A percentile compares a stretch with the other conserved stretches of the same genome.
Evolutionary conservation across 2,888 invertebrate species (phyloP).

Genomic region (Xestia rhomboidea): DNA sequence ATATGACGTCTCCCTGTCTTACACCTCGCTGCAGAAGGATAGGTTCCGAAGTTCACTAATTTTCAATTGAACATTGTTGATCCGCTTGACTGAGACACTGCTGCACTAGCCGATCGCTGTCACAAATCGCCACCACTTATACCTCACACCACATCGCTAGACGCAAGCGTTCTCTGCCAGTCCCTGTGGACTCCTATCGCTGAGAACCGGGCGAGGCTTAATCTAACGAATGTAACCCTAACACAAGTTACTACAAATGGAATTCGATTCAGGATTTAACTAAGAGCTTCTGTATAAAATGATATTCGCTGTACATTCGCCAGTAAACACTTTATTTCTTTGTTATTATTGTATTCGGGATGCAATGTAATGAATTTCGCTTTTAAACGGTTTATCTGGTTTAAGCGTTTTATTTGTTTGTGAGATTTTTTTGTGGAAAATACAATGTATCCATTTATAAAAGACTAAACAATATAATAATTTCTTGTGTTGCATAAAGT

Average conservation of each 20-base stretch:
- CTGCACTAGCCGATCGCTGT: not conserved
- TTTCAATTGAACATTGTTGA: not conserved
- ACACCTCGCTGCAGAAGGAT: too few species aligned
- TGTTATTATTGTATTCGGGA: slow-evolving; percentile 52
- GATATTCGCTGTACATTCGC: slow-evolving; percentile 64
- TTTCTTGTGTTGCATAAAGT: not conserved
- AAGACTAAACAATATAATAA: not conserved
- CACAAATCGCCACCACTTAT: slow-evolving; percentile 33
- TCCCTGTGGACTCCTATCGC: slow-evolving; percentile 86
- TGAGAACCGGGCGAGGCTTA: slow-evolving; percentile 83
- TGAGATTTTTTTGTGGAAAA: too few species aligned
- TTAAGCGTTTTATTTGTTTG: not conserved
- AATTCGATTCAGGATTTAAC: slow-evolving; percentile 88
- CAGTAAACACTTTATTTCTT: slow-evolving; percentile 57
- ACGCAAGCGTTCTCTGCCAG: slow-evolving; percentile 76
- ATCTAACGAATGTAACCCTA: slow-evolving; percentile 86
- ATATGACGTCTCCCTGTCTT: too few species aligned
- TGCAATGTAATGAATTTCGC: slow-evolving; percentile 41
- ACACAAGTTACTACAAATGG: slow-evolving; percentile 87
- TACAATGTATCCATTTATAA: too few species aligned
- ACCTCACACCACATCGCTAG: slow-evolving; percentile 60
- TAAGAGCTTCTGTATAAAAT: slow-evolving; percentile 80
- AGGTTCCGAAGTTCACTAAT: too few species aligned
- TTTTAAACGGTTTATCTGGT: slow-evolving; percentile 11
- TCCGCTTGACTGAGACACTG: not conserved